A percentile compares a stretch with the other conserved stretches of the same genome.
Conservation (phyloP, 2,888 invertebrate genomes). For the Kryphioiulus occultus region DNA sequence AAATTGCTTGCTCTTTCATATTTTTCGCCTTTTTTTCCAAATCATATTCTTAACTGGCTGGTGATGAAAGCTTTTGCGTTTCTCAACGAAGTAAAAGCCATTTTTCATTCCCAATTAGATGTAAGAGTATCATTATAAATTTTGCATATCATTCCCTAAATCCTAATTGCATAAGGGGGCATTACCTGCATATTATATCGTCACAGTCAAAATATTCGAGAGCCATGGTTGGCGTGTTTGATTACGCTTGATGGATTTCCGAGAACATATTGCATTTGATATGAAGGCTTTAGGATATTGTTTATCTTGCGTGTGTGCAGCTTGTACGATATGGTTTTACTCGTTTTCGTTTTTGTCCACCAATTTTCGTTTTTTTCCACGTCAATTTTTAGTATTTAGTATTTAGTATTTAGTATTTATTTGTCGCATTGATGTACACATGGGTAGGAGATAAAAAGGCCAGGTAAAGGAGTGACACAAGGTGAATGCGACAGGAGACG, state of each 20-base stretch:
- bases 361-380: not conserved
- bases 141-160: not conserved
- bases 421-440: too few species aligned
- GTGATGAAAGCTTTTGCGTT: not conserved
- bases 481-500: too few species aligned
- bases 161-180: not conserved
- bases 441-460: too few species aligned
- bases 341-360: not conserved
- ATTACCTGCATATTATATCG: not conserved
- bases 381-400: too few species aligned
- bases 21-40: not conserved
- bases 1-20: not conserved
- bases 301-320: conserved; percentile 25
- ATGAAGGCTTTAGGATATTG: not conserved
- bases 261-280: conserved; percentile 2
- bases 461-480: too few species aligned
- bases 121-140: not conserved
- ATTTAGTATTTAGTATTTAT: too few species aligned
- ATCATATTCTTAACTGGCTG: not conserved
- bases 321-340: conserved; percentile 31
- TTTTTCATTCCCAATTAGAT: not conserved
- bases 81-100: not conserved
- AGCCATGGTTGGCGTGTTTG: not conserved
- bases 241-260: conserved; percentile 21
- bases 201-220: not conserved